A percentile compares a stretch with the other conserved stretches of the same genome.
Conservation (phyloP, 64 coral and sea anemone genomes). For the Porites australiensis region DNA sequence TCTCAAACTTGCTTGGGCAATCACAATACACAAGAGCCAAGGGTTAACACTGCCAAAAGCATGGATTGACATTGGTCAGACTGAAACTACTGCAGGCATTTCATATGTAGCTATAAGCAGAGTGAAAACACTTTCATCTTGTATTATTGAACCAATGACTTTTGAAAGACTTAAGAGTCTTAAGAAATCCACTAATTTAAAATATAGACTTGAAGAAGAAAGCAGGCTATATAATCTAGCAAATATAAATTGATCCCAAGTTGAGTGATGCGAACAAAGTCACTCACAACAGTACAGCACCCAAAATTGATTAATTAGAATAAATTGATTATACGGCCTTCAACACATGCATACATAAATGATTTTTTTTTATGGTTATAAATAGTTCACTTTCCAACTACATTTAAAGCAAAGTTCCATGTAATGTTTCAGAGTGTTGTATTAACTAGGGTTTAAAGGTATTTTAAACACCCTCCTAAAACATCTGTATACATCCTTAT, state of each 20-base stretch:
- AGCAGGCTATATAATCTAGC: constrained; percentile 16
- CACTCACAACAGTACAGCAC: not conserved
- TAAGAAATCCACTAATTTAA: not conserved
- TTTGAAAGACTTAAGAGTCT: too few relatives aligned
- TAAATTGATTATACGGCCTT: not conserved
- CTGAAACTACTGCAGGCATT: too few relatives aligned
- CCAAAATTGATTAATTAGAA: constrained; percentile 12
- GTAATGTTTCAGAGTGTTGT: constrained; percentile 49
- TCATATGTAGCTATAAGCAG: constrained; percentile 9
- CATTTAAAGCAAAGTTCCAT: constrained; percentile 39
- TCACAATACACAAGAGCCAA: too few relatives aligned
- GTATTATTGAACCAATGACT: too few relatives aligned
- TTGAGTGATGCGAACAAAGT: constrained; percentile 15
- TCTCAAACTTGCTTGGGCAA: not conserved
- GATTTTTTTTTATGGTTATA: not conserved
- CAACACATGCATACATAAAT: constrained; percentile 9
- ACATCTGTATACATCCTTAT: not conserved
- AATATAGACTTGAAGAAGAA: constrained; percentile 18
- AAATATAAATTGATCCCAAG: constrained; percentile 13
- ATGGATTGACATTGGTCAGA: too few relatives aligned
- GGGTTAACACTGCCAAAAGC: too few relatives aligned
- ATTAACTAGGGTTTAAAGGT: constrained; percentile 36
- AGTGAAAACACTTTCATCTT: constrained; percentile 28
- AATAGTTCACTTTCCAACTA: constrained; percentile 19
- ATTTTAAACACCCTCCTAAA: constrained; percentile 42